These are phyloP conservation scores for Agrilus planipennis DNA, from an alignment of 1,140 invertebrate species.

Conservation along the genomic window DNA sequence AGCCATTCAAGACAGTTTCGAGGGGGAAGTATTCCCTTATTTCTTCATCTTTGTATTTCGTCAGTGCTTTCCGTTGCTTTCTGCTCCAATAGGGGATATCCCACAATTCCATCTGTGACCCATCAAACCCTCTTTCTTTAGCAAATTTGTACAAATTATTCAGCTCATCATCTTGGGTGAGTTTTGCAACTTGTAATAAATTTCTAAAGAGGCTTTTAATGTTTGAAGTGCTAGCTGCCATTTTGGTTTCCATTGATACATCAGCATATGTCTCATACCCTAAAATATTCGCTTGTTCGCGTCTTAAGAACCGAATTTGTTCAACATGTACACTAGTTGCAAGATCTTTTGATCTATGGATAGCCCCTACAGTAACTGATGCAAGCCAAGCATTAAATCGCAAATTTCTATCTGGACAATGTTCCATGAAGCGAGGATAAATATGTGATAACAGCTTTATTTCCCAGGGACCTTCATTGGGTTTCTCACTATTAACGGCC, in stretches of 20 bases:
- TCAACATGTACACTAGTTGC: constrained; percentile 66
- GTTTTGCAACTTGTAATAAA: constrained; percentile 52
- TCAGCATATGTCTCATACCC: constrained; percentile 71
- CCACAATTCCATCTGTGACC: constrained; percentile 55
- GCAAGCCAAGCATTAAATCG: constrained; percentile 78
- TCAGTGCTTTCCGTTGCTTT: constrained; percentile 52
- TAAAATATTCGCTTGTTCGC: constrained; percentile 58
- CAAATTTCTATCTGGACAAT: constrained; percentile 64
- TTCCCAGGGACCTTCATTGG: constrained; percentile 64
- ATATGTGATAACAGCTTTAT: constrained; percentile 61
- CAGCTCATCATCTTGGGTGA: constrained; percentile 66
- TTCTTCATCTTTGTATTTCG: constrained; percentile 55
- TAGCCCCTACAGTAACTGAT: constrained; percentile 55
- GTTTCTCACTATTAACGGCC: constrained; percentile 45
- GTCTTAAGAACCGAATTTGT: constrained; percentile 37
- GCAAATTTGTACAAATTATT: constrained; percentile 63
- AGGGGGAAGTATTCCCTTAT: constrained; percentile 76
- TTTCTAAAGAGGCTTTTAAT: constrained; percentile 60
- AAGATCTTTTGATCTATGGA: constrained; percentile 46
- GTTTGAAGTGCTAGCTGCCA: constrained; percentile 74
- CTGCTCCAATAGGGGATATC: constrained; percentile 80
- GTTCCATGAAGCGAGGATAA: constrained; percentile 61
- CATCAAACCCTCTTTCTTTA: constrained; percentile 54
- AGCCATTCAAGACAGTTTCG: constrained; percentile 57
- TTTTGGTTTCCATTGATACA: constrained; percentile 90